These are phyloP conservation scores for Mesorhabditis sp. DNA, from an alignment of 2,888 invertebrate genomes.

Conservation along the genomic window DNA sequence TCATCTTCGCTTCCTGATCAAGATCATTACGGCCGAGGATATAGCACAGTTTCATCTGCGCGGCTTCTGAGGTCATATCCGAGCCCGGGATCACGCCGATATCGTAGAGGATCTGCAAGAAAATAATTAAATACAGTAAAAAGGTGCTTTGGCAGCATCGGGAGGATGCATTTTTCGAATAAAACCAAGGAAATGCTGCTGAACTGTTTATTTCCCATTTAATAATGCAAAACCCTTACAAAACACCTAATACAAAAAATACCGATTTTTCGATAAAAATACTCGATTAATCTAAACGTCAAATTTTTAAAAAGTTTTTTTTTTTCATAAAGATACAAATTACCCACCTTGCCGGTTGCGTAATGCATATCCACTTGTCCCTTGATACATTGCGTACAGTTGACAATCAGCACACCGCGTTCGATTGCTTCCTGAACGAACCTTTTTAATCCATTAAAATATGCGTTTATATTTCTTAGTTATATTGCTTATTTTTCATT, in stretches of 20 bases:
- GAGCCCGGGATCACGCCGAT: conserved; percentile 76
- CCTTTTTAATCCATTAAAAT: neutral
- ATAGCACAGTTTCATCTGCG: conserved; percentile 82
- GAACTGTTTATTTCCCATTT: conserved; percentile 5
- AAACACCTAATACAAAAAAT: conserved; percentile 2
- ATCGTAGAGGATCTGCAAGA: conserved; percentile 65
- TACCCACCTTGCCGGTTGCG: conserved; percentile 74
- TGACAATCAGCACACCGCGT: conserved; percentile 79
- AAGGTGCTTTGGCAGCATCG: neutral
- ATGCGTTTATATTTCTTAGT: neutral
- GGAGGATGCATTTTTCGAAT: neutral
- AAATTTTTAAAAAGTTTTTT: neutral
- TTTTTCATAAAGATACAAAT: neutral
- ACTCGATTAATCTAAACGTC: neutral
- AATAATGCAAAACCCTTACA: neutral
- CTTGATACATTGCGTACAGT: conserved; percentile 82
- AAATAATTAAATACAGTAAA: neutral
- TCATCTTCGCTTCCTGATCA: conserved; percentile 59
- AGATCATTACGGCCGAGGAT: conserved; percentile 74
- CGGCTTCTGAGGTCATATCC: conserved; percentile 91
- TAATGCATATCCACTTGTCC: conserved; percentile 79
- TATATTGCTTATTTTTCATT: too few species aligned
- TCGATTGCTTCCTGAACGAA: conserved; percentile 40
- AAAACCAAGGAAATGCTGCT: neutral
- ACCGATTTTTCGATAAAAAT: neutral